Evolutionary conservation across 2,888 invertebrate species (phyloP), one percentile per base, ranked within the genome.

Genomic region (Leptura quadrifasciata): DNA sequence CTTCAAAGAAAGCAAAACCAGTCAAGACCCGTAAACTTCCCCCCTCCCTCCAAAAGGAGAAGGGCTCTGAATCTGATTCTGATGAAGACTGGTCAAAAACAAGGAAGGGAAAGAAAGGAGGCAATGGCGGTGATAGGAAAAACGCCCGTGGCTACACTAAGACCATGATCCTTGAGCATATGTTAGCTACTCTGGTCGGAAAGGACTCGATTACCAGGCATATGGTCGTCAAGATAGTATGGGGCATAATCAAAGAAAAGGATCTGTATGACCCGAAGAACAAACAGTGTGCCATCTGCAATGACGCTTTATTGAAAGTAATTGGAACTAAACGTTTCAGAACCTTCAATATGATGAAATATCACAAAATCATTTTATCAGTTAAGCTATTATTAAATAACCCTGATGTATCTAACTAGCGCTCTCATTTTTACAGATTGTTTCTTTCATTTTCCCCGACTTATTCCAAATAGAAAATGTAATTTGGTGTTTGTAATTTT

Each of bases 281-380:
- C 89, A 97, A 96, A 90, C 97, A 97, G 90, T 98, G 93, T 87
- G 97, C 98, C 81, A 95, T 98, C 84, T 98, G 98, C 89, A 97
- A 98, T 88, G 96, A 54, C 96, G 98, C 88, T 97, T 97, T 52
- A 94, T 95, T 1, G 97, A 97, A 88, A n/a, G n/a, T n/a, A n/a
- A n/a, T n/a, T n/a, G n/a, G n/a, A n/a, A n/a, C n/a, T n/a, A n/a
- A n/a, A n/a, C 94, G 97, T 85, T 97, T 98, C 92, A 94, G 96
- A 84, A 96, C 96, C 72, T 98, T 98, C 86, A 98, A 97, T 79
- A 98, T 98, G 98, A 96, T 98, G 95, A 98, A 98, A 89, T 96
- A 96, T 89, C 92, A 98, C 84, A 97, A 97, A 94, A 94, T 79
- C 98, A 98, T 90, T 97, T 98, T 89, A 90, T 92, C 86, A 92